Percentiles rank a stretch among this genome's conserved stretches.
Evolutionary conservation across 1,140 invertebrate genomes (phyloP).

Genomic region (Heliothis virescens): DNA sequence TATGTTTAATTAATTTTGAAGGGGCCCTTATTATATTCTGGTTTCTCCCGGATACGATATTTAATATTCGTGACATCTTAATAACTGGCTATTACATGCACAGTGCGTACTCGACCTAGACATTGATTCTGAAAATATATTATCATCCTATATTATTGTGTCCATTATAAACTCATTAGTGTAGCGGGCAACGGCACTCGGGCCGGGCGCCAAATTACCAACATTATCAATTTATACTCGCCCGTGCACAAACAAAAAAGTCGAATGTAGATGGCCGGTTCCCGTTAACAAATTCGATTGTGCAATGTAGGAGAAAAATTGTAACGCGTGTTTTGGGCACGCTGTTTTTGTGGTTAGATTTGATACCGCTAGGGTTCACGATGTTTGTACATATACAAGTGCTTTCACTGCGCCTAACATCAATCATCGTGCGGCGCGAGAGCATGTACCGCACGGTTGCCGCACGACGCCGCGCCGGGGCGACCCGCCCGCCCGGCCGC

Average conservation of each 20-base stretch:
- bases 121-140: slow-evolving; percentile 83
- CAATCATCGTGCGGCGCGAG: slow-evolving; percentile 64
- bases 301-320: slow-evolving; percentile 85
- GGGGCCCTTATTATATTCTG: slow-evolving; percentile 6
- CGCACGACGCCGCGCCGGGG: not conserved
- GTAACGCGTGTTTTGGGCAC: slow-evolving; percentile 76
- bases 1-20: too few relatives aligned
- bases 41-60: slow-evolving; percentile 32
- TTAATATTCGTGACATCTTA: slow-evolving; percentile 40
- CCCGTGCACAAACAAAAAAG: slow-evolving; percentile 83
- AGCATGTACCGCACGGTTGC: slow-evolving; percentile 46
- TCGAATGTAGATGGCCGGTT: slow-evolving; percentile 81
- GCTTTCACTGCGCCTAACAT: slow-evolving; percentile 76
- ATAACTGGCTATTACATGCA: slow-evolving; percentile 41
- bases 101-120: slow-evolving; percentile 73
- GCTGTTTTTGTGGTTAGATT: slow-evolving; percentile 71
- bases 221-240: slow-evolving; percentile 84
- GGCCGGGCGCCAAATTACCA: slow-evolving; percentile 82
- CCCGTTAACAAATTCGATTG: slow-evolving; percentile 86
- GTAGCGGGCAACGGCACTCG: slow-evolving; percentile 83
- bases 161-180: slow-evolving; percentile 86
- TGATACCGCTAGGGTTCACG: slow-evolving; percentile 73
- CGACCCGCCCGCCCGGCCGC: not conserved
- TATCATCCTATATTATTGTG: slow-evolving; percentile 80
- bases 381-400: slow-evolving; percentile 65